Evolutionary conservation across 2,113 vertebrate genomes (phyloP), one percentile per base, ranked within the genome.

Genomic region (Leptodactylus fuscus): DNA sequence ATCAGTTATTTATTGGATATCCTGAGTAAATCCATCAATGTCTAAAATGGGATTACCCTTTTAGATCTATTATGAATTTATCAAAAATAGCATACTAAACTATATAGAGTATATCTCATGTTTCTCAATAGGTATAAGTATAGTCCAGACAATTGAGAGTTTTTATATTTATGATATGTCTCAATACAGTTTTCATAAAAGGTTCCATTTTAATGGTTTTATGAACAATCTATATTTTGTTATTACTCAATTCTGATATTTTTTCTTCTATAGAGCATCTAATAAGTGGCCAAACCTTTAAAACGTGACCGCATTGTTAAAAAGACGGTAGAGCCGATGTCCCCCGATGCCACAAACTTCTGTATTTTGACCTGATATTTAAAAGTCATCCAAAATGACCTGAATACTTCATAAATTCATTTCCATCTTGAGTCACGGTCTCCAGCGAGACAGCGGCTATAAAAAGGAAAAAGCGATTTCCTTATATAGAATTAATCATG

Each of bases 391-490:
- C n/a, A 44, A 81, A 81, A 62, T 29, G 87, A 58, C 80, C 38
- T 51, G 5, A 70, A 71, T 51, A 15, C 49, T 71, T 71, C 22
- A 38, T 53, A 32, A 65, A 46, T 51, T 27, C 22, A 82, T 82
- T 82, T 70, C 65, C 58, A 71, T 46, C 48, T 53, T 24, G 46
- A 81, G 55, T 62, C 55, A 81, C 13, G 2, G 8, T 71, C 80
- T 81, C 65, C 49, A 34, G 81, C 41, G 81, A 71, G 65, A n/a
- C 10, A 9, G 65, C 5, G n/a, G 48, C 46, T 82, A 70, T 81
- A 71, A 71, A 70, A 48, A 70, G 79, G 27, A 8, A 9, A 49
- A 29, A 81, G n/a, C 29, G 0, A 29, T 24, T 38, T 60, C 53
- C 53, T 7, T 5, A 79, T 60, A 79, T 79, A 80, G 77, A 55